Evolutionary conservation across 1,140 invertebrate species (phyloP), one percentile per base, ranked within the genome.

Genomic region (Drosophila sp.): DNA sequence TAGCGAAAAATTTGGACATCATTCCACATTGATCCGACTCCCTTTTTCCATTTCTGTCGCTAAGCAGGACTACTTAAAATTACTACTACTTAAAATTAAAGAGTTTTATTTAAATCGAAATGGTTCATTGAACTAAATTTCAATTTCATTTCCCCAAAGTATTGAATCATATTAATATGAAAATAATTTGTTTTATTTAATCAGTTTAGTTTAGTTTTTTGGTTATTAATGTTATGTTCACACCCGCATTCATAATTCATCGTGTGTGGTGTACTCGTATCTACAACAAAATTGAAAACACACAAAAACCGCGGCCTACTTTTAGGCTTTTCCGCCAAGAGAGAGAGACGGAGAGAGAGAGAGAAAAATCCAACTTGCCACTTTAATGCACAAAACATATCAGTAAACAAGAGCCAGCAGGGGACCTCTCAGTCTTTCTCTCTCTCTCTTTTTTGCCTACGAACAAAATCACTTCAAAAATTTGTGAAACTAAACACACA

Each of bases 401-500:
- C 17, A 63, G 57, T 60, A 40, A 50, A 55, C 44, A 70, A 47
- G 11, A 64, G 60, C 25, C 35, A 40, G n/a, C 40, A 54, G n/a
- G 8, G 10, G 44, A 35, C 30, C 40, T n/a, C 54, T 23, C 54
- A 58, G 44, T 30, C 30, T 30, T 30, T 30, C 30, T 2, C 30
- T 30, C 30, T 30, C 30, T 30, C 4, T 2, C 11, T 10, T 8
- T 50, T 7, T 50, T 5, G 23, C 44, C 44, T 50, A 50, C 23
- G 25, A 72, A 63, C 30, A 70, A 80, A 85, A 85, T 85, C 81
- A 85, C 81, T 85, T 85, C 65, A 58, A 64, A 85, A 80, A 85
- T 80, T 77, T 70, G 58, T 68, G 66, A 81, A 85, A 85, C 81
- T 80, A 85, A 85, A 79, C 78, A 81, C 82, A 79, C 78, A 79